Percentiles rank a stretch among this genome's conserved stretches.
Conservation (phyloP, 2,888 invertebrate species). For the Hirtodrosophila trivittata region DNA sequence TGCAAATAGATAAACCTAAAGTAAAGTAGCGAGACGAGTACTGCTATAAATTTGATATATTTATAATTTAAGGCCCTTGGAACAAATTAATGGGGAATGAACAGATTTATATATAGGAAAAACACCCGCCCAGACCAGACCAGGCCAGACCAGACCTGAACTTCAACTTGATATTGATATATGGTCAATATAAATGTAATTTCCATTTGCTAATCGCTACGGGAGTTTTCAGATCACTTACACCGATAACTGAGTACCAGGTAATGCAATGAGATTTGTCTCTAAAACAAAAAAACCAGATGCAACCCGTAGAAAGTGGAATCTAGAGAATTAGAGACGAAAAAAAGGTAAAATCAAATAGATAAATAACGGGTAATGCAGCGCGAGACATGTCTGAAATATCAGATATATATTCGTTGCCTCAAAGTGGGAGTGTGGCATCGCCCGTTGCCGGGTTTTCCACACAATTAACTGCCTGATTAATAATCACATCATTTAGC, state of each 20-base stretch:
- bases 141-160: constrained; percentile 16
- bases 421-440: constrained; percentile 6
- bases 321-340: background rate
- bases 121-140: constrained; percentile 15
- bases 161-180: constrained; percentile 28
- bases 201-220: constrained; percentile 26
- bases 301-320: constrained; percentile 14
- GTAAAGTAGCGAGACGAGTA: background rate
- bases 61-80: background rate
- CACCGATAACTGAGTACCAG: constrained; percentile 32
- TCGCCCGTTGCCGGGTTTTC: constrained; percentile 47
- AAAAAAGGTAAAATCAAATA: background rate
- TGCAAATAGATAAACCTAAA: background rate
- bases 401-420: background rate
- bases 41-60: background rate
- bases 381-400: background rate
- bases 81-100: background rate
- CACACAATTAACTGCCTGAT: constrained; percentile 61
- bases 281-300: constrained; percentile 8
- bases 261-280: constrained; percentile 39
- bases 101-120: background rate
- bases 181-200: constrained; percentile 18
- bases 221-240: constrained; percentile 45
- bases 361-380: background rate
- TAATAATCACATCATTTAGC: constrained; percentile 51